Percentiles rank a stretch among this genome's conserved stretches.
Evolutionary conservation across 2,797 vertebrate genomes (phyloP).

Genomic region (Danionella dracula): DNA sequence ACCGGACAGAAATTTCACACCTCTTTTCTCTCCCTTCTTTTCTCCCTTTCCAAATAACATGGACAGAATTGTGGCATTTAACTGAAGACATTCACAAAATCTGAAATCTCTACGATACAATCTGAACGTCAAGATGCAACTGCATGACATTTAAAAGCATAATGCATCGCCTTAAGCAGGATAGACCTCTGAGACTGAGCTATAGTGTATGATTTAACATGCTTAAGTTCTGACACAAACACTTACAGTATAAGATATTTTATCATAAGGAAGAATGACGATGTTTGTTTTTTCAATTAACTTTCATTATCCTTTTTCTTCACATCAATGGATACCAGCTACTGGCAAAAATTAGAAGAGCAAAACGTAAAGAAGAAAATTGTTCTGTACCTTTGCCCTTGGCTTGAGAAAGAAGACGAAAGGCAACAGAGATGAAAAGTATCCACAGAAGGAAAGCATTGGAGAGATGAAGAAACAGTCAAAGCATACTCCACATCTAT

Average conservation of each 20-base stretch:
- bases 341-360: conserved; percentile 41
- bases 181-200: too few species aligned
- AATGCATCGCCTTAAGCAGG: too few species aligned
- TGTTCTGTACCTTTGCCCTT: conserved; percentile 97
- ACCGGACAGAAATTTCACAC: conserved; percentile 1
- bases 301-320: conserved; percentile 60
- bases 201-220: too few species aligned
- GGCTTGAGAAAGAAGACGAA: conserved; percentile 71
- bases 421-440: conserved; percentile 18
- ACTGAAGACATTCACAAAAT: background rate
- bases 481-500: conserved; percentile 21
- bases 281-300: conserved; percentile 50
- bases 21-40: background rate
- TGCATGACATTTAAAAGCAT: too few species aligned
- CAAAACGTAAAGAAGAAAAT: conserved; percentile 64
- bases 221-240: too few species aligned
- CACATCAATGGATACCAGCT: conserved; percentile 50
- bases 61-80: background rate
- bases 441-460: conserved; percentile 30
- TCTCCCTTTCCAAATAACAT: background rate
- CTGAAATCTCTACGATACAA: conserved; percentile 2
- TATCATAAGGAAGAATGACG: too few species aligned
- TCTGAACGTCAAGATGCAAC: background rate
- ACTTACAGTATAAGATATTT: too few species aligned
- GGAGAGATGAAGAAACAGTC: background rate